Evolutionary conservation across 2,113 vertebrate genomes (phyloP), one percentile per base, ranked within the genome.

Genomic region (Stigmatopora argus): DNA sequence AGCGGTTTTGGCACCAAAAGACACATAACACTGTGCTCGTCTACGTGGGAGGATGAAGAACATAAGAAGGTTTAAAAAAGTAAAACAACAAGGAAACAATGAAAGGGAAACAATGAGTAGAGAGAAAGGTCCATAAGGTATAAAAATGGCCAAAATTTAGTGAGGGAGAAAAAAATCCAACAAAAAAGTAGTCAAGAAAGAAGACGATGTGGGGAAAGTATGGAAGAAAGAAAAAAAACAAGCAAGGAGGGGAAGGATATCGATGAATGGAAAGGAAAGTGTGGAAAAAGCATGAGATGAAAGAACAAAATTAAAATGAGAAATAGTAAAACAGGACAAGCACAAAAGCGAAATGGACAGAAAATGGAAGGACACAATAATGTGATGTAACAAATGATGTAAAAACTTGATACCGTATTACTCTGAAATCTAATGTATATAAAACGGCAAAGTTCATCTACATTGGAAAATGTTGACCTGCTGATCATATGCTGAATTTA

Each of bases 11-110:
- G 93, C 85, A 94, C 93, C 90, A 93, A 92, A 80, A 94, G 90
- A 93, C 90, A 94, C 91, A 94, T 88, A 84, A 89, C 90, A 92
- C 91, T 92, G 87, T 93, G 92, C 89, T 94, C 95, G 92, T 94
- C 95, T 96, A 77, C 81, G 85, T 77, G 87, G 81, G 85, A 83
- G 5, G 83, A 86, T 75, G 5, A 14, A 58, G 3, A 61, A 4
- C 3, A 65, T 17, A 23, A 9, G 59, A 55, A 3, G 47, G 12
- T 19, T 2, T 17, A 45, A 26, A 10, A n/a, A 65, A 15, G 52
- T 12, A 12, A 34, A n/a, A 46, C 11, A 10, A 60, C 5, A 34
- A 26, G 23, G 1, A 14, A 18, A 23, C 45, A 1, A 38, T 10
- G 4, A 5, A 8, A 34, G 3, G 21, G 48, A 12, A 7, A 1